phyloP scores from a whole-genome alignment of 2,113 vertebrate species.

The Hippopotamus amphibius region DNA sequence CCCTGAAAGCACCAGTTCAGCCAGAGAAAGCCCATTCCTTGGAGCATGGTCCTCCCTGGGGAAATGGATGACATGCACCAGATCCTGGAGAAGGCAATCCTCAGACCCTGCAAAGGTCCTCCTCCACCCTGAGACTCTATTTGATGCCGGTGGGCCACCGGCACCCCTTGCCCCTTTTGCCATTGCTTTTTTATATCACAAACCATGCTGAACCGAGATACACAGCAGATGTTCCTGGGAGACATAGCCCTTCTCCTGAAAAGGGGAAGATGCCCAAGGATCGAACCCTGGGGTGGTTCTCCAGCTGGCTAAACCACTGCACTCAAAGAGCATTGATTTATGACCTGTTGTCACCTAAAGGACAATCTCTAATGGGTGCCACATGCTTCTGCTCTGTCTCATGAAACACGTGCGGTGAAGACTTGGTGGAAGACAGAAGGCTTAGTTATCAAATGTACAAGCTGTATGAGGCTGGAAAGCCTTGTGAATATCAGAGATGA shows the following conservation, averaged over 20 bases:
- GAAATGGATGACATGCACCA: background rate
- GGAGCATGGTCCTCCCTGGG: background rate
- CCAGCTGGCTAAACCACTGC: background rate
- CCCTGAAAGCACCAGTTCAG: background rate
- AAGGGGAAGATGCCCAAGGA: background rate
- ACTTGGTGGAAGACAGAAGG: background rate
- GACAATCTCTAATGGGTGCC: background rate
- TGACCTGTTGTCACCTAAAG: background rate
- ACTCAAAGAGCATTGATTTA: background rate
- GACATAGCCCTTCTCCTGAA: background rate
- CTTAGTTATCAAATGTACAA: background rate
- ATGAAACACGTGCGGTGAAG: background rate
- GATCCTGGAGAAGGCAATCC: background rate
- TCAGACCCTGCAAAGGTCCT: background rate
- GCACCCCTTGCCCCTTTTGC: background rate
- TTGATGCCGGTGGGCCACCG: background rate
- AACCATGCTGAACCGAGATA: background rate
- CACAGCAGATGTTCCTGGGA: rapidly evolving
- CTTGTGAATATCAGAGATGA: background rate
- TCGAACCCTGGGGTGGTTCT: background rate
- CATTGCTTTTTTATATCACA: background rate
- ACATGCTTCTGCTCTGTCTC: background rate
- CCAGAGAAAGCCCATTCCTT: background rate
- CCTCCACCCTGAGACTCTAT: background rate
- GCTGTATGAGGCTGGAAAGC: background rate